A percentile compares a stretch with the other conserved stretches of the same genome.
Conservation (phyloP, 2,113 vertebrate species). For the Toxotes jaculatrix region DNA sequence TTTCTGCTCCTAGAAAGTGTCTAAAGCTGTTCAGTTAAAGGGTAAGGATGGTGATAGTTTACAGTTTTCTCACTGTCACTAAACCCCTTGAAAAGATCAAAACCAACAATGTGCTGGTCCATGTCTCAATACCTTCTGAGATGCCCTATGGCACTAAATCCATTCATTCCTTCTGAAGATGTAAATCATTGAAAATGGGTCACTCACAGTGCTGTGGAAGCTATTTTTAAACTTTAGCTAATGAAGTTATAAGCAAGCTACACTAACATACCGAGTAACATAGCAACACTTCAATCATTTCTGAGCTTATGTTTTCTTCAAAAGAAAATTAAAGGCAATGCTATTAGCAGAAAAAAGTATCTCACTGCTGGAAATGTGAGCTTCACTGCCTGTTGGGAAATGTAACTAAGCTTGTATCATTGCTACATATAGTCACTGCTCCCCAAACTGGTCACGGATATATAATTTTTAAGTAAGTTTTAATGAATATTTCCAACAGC, state of each 20-base stretch:
- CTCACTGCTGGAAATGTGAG: too few species aligned
- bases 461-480: too few species aligned
- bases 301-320: not conserved
- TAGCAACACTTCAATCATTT: not conserved
- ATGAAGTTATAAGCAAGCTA: too few species aligned
- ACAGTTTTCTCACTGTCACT: not conserved
- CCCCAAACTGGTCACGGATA: too few species aligned
- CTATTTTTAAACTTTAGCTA: too few species aligned
- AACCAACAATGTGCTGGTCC: too few species aligned
- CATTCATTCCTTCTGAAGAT: not conserved
- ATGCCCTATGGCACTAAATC: too few species aligned
- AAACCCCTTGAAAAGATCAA: not conserved
- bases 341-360: not conserved
- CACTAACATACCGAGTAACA: not conserved
- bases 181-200: not conserved
- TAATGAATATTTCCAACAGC: too few species aligned
- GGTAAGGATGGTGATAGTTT: not conserved
- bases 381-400: too few species aligned
- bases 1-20: not conserved
- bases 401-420: too few species aligned
- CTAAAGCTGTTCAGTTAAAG: not conserved
- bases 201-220: not conserved
- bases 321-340: not conserved
- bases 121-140: not conserved
- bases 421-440: too few species aligned